phyloP scores from a whole-genome alignment of 2,797 vertebrate genomes.

The Leuciscus waleckii region DNA sequence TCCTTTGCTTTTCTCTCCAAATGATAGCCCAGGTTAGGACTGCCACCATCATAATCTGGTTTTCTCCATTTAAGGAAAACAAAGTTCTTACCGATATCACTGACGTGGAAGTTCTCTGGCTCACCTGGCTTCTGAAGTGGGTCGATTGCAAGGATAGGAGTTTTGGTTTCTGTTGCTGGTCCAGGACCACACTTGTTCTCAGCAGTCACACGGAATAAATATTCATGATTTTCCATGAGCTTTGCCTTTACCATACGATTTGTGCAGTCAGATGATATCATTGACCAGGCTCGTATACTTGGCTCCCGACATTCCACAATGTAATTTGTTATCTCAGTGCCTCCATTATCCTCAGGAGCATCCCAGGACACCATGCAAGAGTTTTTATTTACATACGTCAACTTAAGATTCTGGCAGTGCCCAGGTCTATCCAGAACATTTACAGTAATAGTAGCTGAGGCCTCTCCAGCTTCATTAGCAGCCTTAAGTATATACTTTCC shows the following conservation, averaged over 20 bases:
- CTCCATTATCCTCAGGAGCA: constrained; percentile 93
- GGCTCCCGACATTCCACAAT: constrained; percentile 97
- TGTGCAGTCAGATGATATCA: constrained; percentile 92
- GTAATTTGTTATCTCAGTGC: constrained; percentile 98
- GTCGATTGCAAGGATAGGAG: constrained; percentile 90
- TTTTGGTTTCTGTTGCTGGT: constrained; percentile 91
- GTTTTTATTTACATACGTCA: constrained; percentile 89
- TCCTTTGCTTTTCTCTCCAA: constrained; percentile 91
- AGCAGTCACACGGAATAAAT: constrained; percentile 96
- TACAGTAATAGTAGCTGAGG: constrained; percentile 88
- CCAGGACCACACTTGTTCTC: constrained; percentile 96
- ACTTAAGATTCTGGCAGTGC: constrained; percentile 91
- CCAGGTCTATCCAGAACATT: constrained; percentile 98
- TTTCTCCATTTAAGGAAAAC: constrained; percentile 94
- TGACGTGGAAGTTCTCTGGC: constrained; percentile 94
- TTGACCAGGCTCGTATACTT: constrained; percentile 91
- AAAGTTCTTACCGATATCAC: constrained; percentile 92
- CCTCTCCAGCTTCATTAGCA: constrained; percentile 94
- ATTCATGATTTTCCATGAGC: constrained; percentile 92
- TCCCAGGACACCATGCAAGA: constrained; percentile 97
- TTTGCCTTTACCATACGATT: constrained; percentile 93
- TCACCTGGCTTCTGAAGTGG: constrained; percentile 94
- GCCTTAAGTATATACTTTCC: constrained; percentile 93
- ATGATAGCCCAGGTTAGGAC: constrained; percentile 92
- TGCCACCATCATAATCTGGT: constrained; percentile 96